Percentiles rank a stretch among this genome's conserved stretches.
Evolutionary conservation across 2,113 vertebrate species (phyloP).

Genomic region (Ctenodactylus gundi): DNA sequence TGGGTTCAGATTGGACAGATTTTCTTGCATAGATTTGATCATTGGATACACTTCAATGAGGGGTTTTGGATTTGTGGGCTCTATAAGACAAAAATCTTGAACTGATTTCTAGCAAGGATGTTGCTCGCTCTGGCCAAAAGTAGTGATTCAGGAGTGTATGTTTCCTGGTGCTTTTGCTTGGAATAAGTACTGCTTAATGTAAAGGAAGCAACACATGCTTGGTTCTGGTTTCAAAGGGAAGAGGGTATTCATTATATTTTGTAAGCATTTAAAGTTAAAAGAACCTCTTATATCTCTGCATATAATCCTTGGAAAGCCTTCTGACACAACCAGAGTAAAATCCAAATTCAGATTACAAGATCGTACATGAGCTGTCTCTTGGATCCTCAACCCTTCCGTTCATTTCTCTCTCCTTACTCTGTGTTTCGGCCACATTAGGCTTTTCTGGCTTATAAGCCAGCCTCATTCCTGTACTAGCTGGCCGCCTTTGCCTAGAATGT

Average conservation of each 20-base stretch:
- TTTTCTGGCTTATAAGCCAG: background rate
- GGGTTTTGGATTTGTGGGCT: background rate
- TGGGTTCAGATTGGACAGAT: background rate
- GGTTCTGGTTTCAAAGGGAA: background rate
- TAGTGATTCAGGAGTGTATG: background rate
- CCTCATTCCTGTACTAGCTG: background rate
- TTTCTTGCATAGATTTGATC: background rate
- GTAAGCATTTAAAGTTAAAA: conserved; percentile 37
- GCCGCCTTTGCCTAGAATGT: background rate
- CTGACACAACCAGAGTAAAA: conserved; percentile 16
- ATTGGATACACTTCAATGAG: background rate
- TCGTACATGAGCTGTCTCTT: background rate
- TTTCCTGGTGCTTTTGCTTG: conserved; percentile 33
- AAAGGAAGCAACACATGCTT: background rate
- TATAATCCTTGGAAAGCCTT: background rate
- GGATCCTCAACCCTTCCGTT: background rate
- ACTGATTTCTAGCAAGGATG: background rate
- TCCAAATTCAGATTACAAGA: conserved; percentile 3
- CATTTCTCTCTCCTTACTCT: background rate
- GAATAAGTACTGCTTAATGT: background rate
- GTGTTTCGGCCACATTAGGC: background rate
- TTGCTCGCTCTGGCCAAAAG: background rate
- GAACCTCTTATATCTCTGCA: background rate
- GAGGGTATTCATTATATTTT: background rate
- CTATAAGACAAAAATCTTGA: background rate